These are phyloP conservation scores for Pollenia labialis DNA, from an alignment of 2,888 invertebrate genomes.

Conservation along the genomic window DNA sequence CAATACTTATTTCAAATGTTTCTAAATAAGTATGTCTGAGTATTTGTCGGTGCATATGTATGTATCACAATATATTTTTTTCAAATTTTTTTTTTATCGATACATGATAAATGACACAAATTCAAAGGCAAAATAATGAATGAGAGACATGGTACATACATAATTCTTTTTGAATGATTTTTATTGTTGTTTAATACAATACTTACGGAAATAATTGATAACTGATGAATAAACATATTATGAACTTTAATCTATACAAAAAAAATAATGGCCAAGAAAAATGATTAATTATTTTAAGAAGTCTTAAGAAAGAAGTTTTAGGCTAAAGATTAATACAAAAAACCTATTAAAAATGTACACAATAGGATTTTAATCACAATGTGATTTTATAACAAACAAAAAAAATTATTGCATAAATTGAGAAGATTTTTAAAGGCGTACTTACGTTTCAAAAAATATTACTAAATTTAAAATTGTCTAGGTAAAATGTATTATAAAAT, in stretches of 20 bases:
- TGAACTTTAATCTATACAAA: constrained; percentile 43
- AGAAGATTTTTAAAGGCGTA: background rate
- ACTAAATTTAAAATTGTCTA: background rate
- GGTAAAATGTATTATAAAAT: too few species aligned
- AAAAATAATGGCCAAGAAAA: constrained; percentile 11
- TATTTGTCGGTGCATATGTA: background rate
- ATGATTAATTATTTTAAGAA: constrained; percentile 60
- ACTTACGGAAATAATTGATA: constrained; percentile 62
- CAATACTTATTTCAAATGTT: constrained; percentile 14
- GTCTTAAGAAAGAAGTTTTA: background rate
- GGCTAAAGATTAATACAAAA: constrained; percentile 32
- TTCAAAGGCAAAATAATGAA: constrained; percentile 6
- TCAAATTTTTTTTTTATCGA: constrained; percentile 48
- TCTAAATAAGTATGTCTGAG: background rate
- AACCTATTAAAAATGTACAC: background rate
- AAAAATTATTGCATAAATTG: background rate
- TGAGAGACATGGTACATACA: background rate
- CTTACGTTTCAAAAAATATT: background rate
- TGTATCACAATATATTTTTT: background rate
- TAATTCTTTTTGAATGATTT: constrained; percentile 32
- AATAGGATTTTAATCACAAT: background rate
- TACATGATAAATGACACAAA: constrained; percentile 69
- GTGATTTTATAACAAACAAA: background rate
- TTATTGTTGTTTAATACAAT: constrained; percentile 64
- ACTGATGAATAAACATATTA: constrained; percentile 57